A percentile compares a stretch with the other conserved stretches of the same genome.
Evolutionary conservation across 2,888 invertebrate species (phyloP).

Genomic region (Drosophila neotestacea): DNA sequence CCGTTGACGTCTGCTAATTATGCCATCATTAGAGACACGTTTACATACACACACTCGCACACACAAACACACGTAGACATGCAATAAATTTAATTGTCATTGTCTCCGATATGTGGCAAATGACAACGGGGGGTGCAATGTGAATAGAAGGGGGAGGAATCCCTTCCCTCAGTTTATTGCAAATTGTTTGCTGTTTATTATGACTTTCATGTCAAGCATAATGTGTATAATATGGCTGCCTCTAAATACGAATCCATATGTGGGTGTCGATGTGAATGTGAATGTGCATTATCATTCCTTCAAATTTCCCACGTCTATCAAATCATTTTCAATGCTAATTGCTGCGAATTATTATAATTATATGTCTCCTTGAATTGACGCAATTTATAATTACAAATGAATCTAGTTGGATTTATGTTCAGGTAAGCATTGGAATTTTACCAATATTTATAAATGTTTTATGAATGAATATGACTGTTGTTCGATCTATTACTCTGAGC

Average conservation of each 20-base stretch:
- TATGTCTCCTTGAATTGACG: conserved; percentile 12
- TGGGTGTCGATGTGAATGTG: conserved; percentile 10
- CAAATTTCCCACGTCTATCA: conserved; percentile 40
- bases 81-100: conserved; percentile 60
- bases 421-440: background rate
- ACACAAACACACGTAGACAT: conserved; percentile 20
- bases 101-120: conserved; percentile 48
- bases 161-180: conserved; percentile 23
- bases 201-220: conserved; percentile 45
- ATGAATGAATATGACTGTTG: no score
- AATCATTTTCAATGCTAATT: conserved; percentile 64
- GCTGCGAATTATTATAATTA: conserved; percentile 55
- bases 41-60: conserved; percentile 17
- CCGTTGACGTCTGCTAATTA: conserved; percentile 78
- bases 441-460: background rate
- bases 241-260: background rate
- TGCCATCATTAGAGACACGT: conserved; percentile 74
- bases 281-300: conserved; percentile 10
- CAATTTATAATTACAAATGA: background rate
- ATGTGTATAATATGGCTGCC: conserved; percentile 5
- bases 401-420: background rate
- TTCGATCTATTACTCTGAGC: no score
- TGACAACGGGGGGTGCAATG: background rate
- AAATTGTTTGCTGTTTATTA: conserved; percentile 67
- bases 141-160: background rate